Evolutionary conservation across 1,140 invertebrate genomes (phyloP).

Genomic region (Pogonognathellus flavescens): DNA sequence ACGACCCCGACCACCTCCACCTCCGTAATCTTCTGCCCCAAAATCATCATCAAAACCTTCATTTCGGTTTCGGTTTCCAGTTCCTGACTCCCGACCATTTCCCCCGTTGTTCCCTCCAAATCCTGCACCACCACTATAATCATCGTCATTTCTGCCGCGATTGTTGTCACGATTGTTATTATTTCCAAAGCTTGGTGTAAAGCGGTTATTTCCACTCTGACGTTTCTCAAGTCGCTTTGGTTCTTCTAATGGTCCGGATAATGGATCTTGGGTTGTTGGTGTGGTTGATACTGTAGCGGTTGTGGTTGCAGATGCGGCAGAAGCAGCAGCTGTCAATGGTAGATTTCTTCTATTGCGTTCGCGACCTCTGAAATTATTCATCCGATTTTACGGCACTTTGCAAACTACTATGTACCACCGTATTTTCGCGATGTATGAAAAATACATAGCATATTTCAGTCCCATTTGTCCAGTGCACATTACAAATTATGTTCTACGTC

Average conservation of each 20-base stretch:
- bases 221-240: conserved; percentile 47
- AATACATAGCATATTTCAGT: too few relatives aligned
- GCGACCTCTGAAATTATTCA: conserved; percentile 18
- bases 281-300: conserved; percentile 31
- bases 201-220: conserved; percentile 46
- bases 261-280: conserved; percentile 16
- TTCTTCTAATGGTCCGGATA: conserved; percentile 20
- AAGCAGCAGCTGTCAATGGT: conserved; percentile 8
- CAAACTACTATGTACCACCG: too few relatives aligned
- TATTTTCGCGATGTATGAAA: background rate
- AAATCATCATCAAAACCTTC: conserved; percentile 41
- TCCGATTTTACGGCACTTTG: background rate
- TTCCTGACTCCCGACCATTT: conserved; percentile 8
- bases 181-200: background rate
- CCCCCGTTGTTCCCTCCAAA: background rate
- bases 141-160: conserved; percentile 34
- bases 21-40: conserved; percentile 3
- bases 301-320: conserved; percentile 6
- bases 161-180: conserved; percentile 46
- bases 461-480: too few relatives aligned
- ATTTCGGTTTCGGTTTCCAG: conserved; percentile 19
- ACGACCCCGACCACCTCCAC: background rate
- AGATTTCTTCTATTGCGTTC: conserved; percentile 48
- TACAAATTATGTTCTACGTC: background rate
- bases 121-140: background rate